Evolutionary conservation across 2,888 invertebrate genomes (phyloP), one percentile per base, ranked within the genome.

Genomic region (Phlogophora meticulosa): DNA sequence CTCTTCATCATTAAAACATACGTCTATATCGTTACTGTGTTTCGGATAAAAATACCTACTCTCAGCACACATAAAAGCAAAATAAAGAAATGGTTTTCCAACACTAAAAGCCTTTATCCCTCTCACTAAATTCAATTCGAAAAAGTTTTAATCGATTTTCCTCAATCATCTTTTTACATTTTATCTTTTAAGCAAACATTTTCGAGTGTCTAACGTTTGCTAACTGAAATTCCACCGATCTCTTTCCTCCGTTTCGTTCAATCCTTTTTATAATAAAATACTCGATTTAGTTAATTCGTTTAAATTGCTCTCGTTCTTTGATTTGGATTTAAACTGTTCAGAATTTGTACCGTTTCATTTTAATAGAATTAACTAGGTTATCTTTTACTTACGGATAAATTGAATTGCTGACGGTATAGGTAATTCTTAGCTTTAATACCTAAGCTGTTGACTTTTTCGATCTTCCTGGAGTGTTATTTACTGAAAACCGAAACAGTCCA

Each of bases 251-350:
- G 15, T 64, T 73, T 55, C 28, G 22, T 66, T 28, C 10, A 70
- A 69, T 57, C 49, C 51, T 55, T 68, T 80, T 51, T 49, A 20
- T 49, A 42, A 42, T 55, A 59, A 59, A 70, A 68, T 62, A 69
- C 57, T 62, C n/a, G 49, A 59, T 52, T 71, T 72, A 32, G 46
- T 67, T 67, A 58, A 80, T 80, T 78, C 40, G 60, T 56, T 69
- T 40, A 36, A 52, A 46, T 59, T 34, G 9, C 7, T 61, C 7
- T 55, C 24, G 22, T 45, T 60, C 52, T 53, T 65, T 43, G 22
- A 62, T 49, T 62, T 7, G 1, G 46, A 40, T 52, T 22, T 60
- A 38, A 58, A 48, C 15, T 36, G 55, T 28, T 51, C 38, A 42
- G n/a, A 67, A 43, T 59, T 36, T 10, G 0, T 22, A 11, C 34